A percentile compares a stretch with the other conserved stretches of the same genome.
These are phyloP conservation scores for Edolisoma coerulescens DNA, from an alignment of 2,113 vertebrate genomes.

Conservation along the genomic window DNA sequence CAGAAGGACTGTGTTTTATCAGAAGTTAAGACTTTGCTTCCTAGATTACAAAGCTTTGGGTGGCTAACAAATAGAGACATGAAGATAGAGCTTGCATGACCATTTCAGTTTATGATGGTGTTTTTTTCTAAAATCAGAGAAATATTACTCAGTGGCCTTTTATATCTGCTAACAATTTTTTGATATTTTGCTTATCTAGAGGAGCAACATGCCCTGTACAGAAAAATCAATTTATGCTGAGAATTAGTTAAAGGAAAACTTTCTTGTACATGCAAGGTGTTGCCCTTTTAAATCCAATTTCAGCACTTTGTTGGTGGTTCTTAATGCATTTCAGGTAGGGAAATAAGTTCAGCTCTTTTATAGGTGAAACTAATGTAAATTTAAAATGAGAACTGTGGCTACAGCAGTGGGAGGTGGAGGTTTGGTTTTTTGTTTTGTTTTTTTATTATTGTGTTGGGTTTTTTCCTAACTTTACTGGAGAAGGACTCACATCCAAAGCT, in stretches of 20 bases:
- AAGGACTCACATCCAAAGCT: neutral
- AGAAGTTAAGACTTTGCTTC: neutral
- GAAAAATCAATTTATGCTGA: neutral
- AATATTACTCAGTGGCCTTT: neutral
- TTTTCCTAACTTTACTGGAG: neutral
- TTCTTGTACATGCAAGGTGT: neutral
- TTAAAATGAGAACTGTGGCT: neutral
- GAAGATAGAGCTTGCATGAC: neutral
- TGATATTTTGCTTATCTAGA: neutral
- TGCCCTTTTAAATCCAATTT: neutral
- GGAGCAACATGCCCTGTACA: neutral
- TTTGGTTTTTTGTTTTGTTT: accelerated
- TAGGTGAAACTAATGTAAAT: neutral
- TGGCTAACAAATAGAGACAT: neutral
- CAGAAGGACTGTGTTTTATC: neutral
- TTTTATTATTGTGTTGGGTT: neutral
- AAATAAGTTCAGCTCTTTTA: neutral
- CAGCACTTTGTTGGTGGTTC: neutral
- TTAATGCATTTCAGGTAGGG: neutral
- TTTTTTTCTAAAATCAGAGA: neutral
- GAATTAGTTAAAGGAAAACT: neutral
- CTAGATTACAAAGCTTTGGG: neutral
- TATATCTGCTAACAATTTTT: neutral
- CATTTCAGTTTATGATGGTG: neutral
- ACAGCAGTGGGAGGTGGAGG: accelerated